Evolutionary conservation across 2,888 invertebrate species (phyloP).

Genomic region (Esperia sulphurella): DNA sequence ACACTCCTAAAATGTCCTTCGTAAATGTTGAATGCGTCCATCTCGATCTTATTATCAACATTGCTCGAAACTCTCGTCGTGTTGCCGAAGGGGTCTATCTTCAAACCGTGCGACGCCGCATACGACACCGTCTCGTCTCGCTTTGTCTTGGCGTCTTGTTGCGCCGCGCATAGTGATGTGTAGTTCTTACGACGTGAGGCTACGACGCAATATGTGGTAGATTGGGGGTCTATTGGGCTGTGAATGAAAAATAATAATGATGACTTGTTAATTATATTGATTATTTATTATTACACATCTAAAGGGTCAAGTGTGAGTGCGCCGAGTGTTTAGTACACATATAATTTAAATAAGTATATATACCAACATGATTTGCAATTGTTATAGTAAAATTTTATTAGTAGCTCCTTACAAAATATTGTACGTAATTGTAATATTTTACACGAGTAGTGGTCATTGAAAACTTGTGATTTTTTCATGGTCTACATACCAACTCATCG

Average conservation of each 20-base stretch:
- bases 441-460: too few relatives aligned
- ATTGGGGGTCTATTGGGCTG: conserved; percentile 71
- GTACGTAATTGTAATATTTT: too few relatives aligned
- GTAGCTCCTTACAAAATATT: too few relatives aligned
- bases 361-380: too few relatives aligned
- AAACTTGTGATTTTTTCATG: too few relatives aligned
- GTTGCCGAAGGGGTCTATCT: conserved; percentile 6
- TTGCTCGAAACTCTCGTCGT: conserved; percentile 23
- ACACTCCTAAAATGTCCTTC: conserved; percentile 50
- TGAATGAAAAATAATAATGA: conserved; percentile 7
- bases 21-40: conserved; percentile 43
- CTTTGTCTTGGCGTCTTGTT: conserved; percentile 45
- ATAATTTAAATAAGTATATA: too few relatives aligned
- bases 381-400: too few relatives aligned
- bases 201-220: conserved; percentile 65
- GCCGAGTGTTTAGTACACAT: too few relatives aligned
- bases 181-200: conserved; percentile 63
- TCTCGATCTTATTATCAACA: conserved; percentile 51
- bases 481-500: too few relatives aligned
- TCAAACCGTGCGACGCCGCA: conserved; percentile 25
- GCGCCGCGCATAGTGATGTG: conserved; percentile 67
- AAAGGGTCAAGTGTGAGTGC: too few relatives aligned
- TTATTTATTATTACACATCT: too few relatives aligned
- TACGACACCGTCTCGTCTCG: conserved; percentile 35
- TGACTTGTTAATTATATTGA: too few relatives aligned